Evolutionary conservation across 2,113 vertebrate genomes (phyloP), one percentile per base, ranked within the genome.

Genomic region (Nibea coibor): DNA sequence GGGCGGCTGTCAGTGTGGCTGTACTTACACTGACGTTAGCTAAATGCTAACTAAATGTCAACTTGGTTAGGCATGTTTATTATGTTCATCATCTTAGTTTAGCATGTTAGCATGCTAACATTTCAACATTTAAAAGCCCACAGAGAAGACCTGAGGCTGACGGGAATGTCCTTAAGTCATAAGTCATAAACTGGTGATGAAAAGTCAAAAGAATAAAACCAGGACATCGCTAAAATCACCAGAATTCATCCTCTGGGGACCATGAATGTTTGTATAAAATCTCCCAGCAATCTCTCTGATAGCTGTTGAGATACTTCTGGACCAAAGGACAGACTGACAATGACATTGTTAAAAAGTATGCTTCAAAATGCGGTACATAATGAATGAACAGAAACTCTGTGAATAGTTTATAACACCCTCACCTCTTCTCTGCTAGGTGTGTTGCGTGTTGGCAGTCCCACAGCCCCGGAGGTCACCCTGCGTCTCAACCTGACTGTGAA

Each of bases 401-500:
- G 16, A 72, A 68, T 15, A 28, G 28, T 80, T 48, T 20, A 4
- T 20, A 24, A 76, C 2, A 14, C 8, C 14, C n/a, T 71, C 10
- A 51, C 7, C 4, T 72, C 35, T 72, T 48, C 19, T 81, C 45
- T 72, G 65, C 5, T 24, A 96, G 95, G 94, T 90, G 88, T 95
- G 58, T 31, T 96, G 56, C 91, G 77, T 0, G 84, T 93, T 16
- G 94, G 90, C 5, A 9, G 87, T 62, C 87, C 90, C 56, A 91
- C 83, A 39, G 97, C 96, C 82, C 95, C 95, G 24, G 97, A 97
- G 14, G 96, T 97, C 94, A 96, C 96, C 66, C 87, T 99, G 57
- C 96, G 97, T 63, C 93, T 99, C 85, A 97, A 96, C 61, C 93
- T 99, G 87, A 93, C 94, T 4, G 97, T 99, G 85, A 99, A 99